phyloP scores from a whole-genome alignment of 1,140 invertebrate species.

The Scaptomyza montana region DNA sequence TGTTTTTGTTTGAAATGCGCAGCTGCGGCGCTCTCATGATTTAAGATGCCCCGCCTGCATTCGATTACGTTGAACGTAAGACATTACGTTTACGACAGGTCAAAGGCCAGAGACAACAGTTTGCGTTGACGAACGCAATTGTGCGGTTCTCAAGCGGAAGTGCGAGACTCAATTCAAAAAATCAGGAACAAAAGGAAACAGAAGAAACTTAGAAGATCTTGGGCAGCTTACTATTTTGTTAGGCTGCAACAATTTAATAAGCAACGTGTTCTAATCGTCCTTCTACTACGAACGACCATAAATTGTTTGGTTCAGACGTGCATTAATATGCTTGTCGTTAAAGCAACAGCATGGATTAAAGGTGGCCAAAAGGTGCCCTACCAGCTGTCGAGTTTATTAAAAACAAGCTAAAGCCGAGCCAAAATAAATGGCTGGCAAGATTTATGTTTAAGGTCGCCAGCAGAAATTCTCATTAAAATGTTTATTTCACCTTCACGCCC shows the following conservation, averaged over 20 bases:
- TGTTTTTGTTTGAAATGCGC: conserved; percentile 42
- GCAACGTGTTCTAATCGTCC: conserved; percentile 3
- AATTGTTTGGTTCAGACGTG: conserved; percentile 30
- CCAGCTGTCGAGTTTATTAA: conserved; percentile 62
- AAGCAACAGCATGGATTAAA: conserved; percentile 42
- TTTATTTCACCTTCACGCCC: conserved; percentile 28
- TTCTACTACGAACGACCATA: conserved; percentile 15
- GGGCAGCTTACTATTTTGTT: conserved; percentile 7
- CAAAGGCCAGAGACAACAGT: conserved; percentile 48
- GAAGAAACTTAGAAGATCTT: background rate
- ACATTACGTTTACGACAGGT: conserved; percentile 44
- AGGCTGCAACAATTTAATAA: conserved; percentile 17
- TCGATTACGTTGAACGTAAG: conserved; percentile 53
- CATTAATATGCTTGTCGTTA: conserved; percentile 46
- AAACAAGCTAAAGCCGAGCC: conserved; percentile 37
- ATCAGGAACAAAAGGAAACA: background rate
- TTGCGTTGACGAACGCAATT: conserved; percentile 46
- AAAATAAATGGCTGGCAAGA: conserved; percentile 62
- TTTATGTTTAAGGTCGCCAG: conserved; percentile 56
- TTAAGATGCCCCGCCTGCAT: conserved; percentile 68
- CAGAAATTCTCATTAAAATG: conserved; percentile 52
- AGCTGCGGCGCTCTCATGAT: conserved; percentile 25
- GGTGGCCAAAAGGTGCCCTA: conserved; percentile 39
- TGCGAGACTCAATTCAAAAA: conserved; percentile 28
- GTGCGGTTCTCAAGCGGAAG: conserved; percentile 62